These are phyloP conservation scores for Saccopteryx bilineata DNA, from an alignment of 2,113 vertebrate genomes.

Conservation along the genomic window DNA sequence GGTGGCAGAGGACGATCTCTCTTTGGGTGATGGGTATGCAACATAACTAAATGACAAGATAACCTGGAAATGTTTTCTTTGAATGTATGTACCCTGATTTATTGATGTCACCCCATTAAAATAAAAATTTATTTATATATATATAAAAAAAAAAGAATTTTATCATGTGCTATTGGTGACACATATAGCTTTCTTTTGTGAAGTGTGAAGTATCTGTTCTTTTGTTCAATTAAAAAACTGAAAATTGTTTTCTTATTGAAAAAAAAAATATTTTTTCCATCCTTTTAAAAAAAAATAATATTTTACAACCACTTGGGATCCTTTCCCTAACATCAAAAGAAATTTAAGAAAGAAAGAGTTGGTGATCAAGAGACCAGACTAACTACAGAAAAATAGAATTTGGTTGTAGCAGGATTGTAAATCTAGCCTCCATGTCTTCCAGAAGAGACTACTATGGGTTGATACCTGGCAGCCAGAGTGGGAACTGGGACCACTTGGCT, in stretches of 20 bases:
- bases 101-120: too few species aligned
- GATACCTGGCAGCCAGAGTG: not conserved
- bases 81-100: too few species aligned
- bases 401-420: not conserved
- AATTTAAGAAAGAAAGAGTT: not conserved
- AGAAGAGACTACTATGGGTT: not conserved
- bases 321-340: not conserved
- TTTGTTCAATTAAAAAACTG: not conserved
- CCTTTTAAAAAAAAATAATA: too few species aligned
- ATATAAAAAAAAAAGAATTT: too few species aligned
- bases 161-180: not conserved
- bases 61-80: too few species aligned
- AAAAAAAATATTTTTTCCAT: too few species aligned
- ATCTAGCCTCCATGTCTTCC: not conserved
- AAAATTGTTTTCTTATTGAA: slow-evolving; percentile 27
- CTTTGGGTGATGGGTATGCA: too few species aligned
- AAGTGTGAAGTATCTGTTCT: not conserved
- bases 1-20: too few species aligned
- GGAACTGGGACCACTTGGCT: not conserved
- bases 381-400: not conserved
- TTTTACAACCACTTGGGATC: not conserved
- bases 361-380: not conserved
- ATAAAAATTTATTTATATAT: too few species aligned
- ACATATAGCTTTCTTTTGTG: not conserved
- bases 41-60: too few species aligned